These are phyloP conservation scores for Aldrovandia affinis DNA, from an alignment of 2,797 vertebrate species.

Conservation along the genomic window DNA sequence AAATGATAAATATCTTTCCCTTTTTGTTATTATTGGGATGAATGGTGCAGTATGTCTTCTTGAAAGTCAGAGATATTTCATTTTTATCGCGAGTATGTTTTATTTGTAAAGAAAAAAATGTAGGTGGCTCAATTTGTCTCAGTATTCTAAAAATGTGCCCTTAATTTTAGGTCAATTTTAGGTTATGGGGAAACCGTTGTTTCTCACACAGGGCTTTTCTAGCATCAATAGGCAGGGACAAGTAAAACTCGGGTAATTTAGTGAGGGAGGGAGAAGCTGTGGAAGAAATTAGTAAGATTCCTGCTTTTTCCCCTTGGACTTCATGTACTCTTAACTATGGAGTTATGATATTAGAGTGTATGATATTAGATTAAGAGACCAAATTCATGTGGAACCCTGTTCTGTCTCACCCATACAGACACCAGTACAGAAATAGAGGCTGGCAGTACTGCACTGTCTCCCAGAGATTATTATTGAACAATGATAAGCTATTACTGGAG, in stretches of 20 bases:
- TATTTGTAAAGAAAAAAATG: background rate
- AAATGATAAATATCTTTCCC: background rate
- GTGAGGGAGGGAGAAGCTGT: background rate
- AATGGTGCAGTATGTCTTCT: background rate
- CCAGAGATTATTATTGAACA: slow-evolving; percentile 63
- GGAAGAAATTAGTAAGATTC: background rate
- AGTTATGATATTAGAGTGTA: too few relatives aligned
- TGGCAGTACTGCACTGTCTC: slow-evolving; percentile 57
- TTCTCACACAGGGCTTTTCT: background rate
- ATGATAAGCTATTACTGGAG: slow-evolving; percentile 62
- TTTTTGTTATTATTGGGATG: background rate
- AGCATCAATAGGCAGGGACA: background rate
- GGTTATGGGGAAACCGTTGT: background rate
- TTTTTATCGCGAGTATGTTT: too few relatives aligned
- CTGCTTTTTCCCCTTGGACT: background rate
- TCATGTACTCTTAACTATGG: background rate
- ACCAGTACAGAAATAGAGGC: slow-evolving; percentile 26
- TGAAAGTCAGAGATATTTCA: background rate
- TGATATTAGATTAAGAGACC: background rate
- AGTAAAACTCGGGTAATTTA: background rate
- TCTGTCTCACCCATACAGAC: background rate
- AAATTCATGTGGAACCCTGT: background rate
- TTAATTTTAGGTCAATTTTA: background rate
- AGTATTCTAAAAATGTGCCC: background rate
- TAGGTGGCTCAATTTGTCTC: background rate